Base-by-base conservation (phyloP, 1,140 invertebrate genomes). In the Magallana angulata region DNA sequence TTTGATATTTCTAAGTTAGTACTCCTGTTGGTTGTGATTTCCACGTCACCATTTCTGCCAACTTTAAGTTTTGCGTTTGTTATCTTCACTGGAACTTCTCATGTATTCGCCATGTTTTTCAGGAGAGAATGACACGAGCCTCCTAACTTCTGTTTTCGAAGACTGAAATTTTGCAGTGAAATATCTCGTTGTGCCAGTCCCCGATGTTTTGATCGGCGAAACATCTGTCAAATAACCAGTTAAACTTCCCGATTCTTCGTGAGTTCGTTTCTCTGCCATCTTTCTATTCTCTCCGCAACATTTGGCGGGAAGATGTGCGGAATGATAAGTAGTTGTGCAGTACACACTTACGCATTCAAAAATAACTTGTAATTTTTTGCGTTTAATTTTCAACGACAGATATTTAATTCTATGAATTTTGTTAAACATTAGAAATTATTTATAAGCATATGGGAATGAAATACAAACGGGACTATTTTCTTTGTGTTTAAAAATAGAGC, bases 31-130 rank as follows among this genome's bases (percentile, higher is more conserved):
- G 59, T 62, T 62, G 59, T 62, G 12, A 62, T 62, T 62, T 62
- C 59, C 12, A 62, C n/a, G n/a, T 62, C 5, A 62, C 7, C 59
- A 62, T 62, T 62, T n/a, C 59, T 62, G 12, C 59, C 59, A 14
- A 14, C 12, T 62, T n/a, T 62, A n/a, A 62, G 59, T 62, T 62
- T 8, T 12, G n/a, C 59, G n/a, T 62, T 62, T 62, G 59, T 14
- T 14, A 62, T 12, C 59, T 62, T 62, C n/a, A 62, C 59, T 62
- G 59, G 59, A 62, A 62, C 12, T 62, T 14, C 59, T 12, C 59
- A 62, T 62, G 59, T 62, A 62, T 62, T 62, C 59, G n/a, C 59
- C 59, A n/a, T 62, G 59, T 62, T 62, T 62, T n/a, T 62, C 59
- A n/a, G 59, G 59, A 12, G 59, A 62, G 59, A 62, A 62, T 36